These are phyloP conservation scores for Limnodromus scolopaceus DNA, from an alignment of 2,797 vertebrate species.

Conservation along the genomic window DNA sequence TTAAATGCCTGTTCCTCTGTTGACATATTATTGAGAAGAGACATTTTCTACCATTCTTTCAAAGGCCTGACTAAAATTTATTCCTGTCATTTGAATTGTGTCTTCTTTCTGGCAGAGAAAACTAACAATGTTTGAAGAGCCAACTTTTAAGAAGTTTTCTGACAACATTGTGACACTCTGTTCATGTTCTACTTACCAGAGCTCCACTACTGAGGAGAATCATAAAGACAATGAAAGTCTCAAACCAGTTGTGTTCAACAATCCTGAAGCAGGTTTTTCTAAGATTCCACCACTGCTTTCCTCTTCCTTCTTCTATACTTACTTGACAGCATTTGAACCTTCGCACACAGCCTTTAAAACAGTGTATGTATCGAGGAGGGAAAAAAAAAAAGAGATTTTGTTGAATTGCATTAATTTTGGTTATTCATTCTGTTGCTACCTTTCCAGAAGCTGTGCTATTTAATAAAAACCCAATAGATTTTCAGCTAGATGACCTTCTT, in stretches of 20 bases:
- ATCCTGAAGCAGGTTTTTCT: conserved; percentile 94
- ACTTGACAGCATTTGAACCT: conserved; percentile 91
- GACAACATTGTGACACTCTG: not conserved
- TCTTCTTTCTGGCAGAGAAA: not conserved
- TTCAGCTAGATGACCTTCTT: not conserved
- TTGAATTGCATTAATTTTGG: not conserved
- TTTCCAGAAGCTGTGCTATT: not conserved
- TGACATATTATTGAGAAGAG: not conserved
- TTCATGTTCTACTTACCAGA: conserved; percentile 83
- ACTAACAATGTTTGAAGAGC: not conserved
- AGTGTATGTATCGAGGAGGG: not conserved
- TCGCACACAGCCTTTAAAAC: conserved; percentile 83
- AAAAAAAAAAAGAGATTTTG: not conserved
- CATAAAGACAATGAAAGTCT: conserved; percentile 98
- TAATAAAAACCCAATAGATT: not conserved
- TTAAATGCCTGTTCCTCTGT: not conserved
- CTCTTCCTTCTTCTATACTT: conserved; percentile 88
- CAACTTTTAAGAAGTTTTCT: not conserved
- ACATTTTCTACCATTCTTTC: not conserved
- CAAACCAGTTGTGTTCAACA: conserved; percentile 99
- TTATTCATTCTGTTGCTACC: not conserved
- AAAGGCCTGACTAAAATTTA: not conserved
- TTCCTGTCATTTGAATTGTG: not conserved
- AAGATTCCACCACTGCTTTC: conserved; percentile 94
- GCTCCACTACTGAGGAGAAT: conserved; percentile 97